These are phyloP conservation scores for Arizona elegans DNA, from an alignment of 2,113 vertebrate genomes.

Conservation along the genomic window DNA sequence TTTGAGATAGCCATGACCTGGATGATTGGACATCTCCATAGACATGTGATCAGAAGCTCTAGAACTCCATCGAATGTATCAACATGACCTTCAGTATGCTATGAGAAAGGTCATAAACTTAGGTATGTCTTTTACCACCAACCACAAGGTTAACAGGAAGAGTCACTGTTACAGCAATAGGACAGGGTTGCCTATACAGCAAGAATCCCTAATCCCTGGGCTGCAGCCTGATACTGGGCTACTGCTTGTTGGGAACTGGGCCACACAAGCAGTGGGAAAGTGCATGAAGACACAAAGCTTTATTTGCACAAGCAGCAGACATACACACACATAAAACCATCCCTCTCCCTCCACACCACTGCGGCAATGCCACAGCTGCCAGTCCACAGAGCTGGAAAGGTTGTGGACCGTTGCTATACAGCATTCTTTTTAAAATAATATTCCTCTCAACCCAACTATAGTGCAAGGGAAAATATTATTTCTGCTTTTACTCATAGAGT, in stretches of 20 bases:
- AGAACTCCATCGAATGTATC: not conserved
- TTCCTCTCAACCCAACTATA: not conserved
- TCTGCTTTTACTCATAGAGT: not conserved
- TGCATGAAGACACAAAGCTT: not conserved
- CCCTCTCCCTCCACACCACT: no score
- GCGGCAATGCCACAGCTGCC: no score
- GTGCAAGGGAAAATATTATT: not conserved
- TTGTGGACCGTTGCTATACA: no score
- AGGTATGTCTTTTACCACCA: not conserved
- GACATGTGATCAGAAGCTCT: not conserved
- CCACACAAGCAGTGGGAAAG: no score
- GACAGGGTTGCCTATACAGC: not conserved
- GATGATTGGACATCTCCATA: not conserved
- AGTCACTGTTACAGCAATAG: no score
- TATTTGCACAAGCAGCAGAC: not conserved
- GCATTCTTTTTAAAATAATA: not conserved
- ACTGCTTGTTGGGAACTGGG: no score
- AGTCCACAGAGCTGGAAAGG: no score
- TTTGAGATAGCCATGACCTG: not conserved
- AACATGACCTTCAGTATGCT: not conserved
- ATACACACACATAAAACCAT: not conserved
- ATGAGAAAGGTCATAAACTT: not conserved
- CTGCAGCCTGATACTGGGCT: not conserved
- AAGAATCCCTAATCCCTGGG: not conserved
- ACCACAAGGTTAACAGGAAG: not conserved